Conservation (phyloP, 2,113 vertebrate species). For the Laticauda laticaudata region DNA sequence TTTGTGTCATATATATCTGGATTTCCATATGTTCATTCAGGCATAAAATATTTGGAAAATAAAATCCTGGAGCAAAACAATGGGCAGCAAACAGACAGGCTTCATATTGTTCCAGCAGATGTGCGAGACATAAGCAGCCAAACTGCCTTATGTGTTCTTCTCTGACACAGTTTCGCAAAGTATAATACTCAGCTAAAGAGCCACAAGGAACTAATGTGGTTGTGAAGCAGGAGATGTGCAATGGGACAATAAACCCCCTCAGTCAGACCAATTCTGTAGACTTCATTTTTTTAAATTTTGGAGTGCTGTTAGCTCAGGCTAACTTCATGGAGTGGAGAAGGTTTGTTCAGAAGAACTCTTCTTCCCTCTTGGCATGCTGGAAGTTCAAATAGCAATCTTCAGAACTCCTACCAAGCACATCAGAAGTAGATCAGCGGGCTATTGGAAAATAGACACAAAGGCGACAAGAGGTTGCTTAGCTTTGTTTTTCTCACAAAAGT, state of each 20-base stretch:
- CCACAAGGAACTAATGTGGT: neutral
- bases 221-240: neutral
- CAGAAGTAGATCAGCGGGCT: neutral
- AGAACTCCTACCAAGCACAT: constrained; percentile 11
- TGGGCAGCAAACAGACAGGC: neutral
- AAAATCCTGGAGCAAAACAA: neutral
- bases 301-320: neutral
- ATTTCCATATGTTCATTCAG: constrained; percentile 5
- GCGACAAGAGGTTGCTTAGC: neutral
- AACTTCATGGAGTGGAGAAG: neutral
- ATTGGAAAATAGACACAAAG: constrained; percentile 7
- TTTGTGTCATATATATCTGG: neutral
- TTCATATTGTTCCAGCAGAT: neutral
- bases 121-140: neutral
- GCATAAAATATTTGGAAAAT: neutral
- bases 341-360: neutral
- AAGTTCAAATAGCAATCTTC: constrained; percentile 7
- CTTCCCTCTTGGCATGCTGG: constrained; percentile 7
- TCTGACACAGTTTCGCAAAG: neutral
- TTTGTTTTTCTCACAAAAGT: constrained; percentile 10
- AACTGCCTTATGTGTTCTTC: neutral
- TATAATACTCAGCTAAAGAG: neutral
- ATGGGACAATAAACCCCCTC: neutral
- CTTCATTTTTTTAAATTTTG: neutral
- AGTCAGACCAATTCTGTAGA: neutral